Evolutionary conservation across 2,113 vertebrate species (phyloP).

Genomic region (Pseudopipra pipra): DNA sequence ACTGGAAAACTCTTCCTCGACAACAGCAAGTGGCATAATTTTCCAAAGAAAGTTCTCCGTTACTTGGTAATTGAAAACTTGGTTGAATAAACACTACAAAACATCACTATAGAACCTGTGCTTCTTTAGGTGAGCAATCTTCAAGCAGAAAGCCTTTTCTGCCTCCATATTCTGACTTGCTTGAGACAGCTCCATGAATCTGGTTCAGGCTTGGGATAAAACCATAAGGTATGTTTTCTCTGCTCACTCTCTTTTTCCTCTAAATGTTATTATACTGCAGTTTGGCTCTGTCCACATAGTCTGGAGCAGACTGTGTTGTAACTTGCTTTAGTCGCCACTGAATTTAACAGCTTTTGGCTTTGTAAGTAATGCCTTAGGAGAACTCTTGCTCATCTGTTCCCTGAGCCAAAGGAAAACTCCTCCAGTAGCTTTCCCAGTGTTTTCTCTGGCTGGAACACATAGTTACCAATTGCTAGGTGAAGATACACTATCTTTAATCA

Average conservation of each 20-base stretch:
- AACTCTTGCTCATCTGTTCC: constrained; percentile 55
- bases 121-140: neutral
- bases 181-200: neutral
- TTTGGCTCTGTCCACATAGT: constrained; percentile 48
- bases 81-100: neutral
- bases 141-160: neutral
- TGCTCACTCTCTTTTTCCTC: neutral
- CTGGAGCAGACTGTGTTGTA: constrained; percentile 42
- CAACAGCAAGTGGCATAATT: neutral
- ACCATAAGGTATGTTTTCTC: neutral
- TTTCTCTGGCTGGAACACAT: constrained; percentile 57
- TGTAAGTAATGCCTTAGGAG: constrained; percentile 48
- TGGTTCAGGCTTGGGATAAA: neutral
- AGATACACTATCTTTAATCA: constrained; percentile 40
- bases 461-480: constrained; percentile 42
- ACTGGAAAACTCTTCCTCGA: neutral
- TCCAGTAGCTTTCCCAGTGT: constrained; percentile 57
- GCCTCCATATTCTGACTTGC: neutral
- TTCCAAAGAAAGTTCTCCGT: neutral
- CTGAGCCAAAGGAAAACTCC: constrained; percentile 59
- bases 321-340: constrained; percentile 35
- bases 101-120: neutral
- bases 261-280: neutral
- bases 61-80: neutral
- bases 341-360: constrained; percentile 61